Evolutionary conservation across 2,113 vertebrate species (phyloP).

Genomic region (Cnemophilus loriae): DNA sequence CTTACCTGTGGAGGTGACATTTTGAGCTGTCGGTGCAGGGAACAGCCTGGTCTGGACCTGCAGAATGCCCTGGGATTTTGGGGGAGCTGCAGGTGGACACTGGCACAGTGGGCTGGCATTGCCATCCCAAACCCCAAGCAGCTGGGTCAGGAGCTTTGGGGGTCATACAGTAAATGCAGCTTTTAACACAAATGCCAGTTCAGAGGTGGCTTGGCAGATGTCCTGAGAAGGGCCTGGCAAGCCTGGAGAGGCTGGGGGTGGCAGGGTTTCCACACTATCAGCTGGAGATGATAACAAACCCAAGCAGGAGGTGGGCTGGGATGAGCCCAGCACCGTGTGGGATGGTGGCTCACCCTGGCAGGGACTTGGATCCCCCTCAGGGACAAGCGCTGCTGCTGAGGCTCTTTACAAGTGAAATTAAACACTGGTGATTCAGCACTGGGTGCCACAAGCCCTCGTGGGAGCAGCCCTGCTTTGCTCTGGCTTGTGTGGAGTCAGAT

Average conservation of each 20-base stretch:
- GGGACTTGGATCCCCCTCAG: background rate
- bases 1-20: background rate
- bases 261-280: rapidly evolving
- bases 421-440: background rate
- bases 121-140: background rate
- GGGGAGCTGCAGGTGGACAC: background rate
- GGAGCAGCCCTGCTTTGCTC: background rate
- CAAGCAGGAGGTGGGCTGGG: background rate
- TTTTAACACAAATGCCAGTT: background rate
- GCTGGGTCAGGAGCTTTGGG: background rate
- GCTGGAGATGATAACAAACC: background rate
- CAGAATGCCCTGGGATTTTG: background rate
- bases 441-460: background rate
- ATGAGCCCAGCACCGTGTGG: rapidly evolving
- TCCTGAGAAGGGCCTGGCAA: background rate
- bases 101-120: background rate
- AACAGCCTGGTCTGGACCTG: background rate
- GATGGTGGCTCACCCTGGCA: background rate
- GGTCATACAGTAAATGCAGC: background rate
- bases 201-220: background rate
- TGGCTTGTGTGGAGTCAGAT: background rate
- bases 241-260: background rate
- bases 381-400: background rate
- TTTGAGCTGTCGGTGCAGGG: background rate
- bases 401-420: background rate